A percentile compares a stretch with the other conserved stretches of the same genome.
These are phyloP conservation scores for Macrotus californicus DNA, from an alignment of 2,113 vertebrate genomes.

Conservation along the genomic window DNA sequence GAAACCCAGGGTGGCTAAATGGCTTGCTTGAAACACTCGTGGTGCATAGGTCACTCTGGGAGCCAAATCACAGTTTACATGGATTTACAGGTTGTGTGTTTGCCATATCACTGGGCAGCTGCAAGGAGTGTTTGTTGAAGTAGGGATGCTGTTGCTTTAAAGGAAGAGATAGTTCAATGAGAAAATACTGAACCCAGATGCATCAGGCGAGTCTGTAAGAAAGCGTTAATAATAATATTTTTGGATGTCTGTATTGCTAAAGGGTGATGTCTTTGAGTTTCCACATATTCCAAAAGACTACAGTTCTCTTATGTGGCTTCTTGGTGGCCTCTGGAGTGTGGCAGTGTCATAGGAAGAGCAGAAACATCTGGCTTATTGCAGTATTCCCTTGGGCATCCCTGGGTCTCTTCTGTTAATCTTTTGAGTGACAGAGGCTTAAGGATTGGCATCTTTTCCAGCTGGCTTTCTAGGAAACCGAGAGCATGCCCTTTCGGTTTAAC, in stretches of 20 bases:
- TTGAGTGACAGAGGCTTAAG: conserved; percentile 66
- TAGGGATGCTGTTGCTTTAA: not conserved
- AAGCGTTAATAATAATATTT: not conserved
- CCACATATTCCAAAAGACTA: not conserved
- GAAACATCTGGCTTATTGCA: conserved; percentile 59
- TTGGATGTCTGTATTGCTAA: not conserved
- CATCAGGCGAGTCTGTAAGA: not conserved
- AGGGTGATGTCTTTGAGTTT: not conserved
- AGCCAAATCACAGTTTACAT: not conserved
- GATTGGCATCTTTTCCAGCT: conserved; percentile 63
- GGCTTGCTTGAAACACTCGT: not conserved
- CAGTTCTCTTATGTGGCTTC: not conserved
- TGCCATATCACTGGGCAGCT: not conserved
- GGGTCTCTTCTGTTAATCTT: conserved; percentile 66
- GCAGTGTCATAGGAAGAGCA: not conserved
- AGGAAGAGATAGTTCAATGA: not conserved
- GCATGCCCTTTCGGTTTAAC: conserved; percentile 52
- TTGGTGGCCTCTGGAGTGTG: conserved; percentile 22
- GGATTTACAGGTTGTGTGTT: not conserved
- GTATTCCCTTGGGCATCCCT: conserved; percentile 30
- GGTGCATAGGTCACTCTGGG: not conserved
- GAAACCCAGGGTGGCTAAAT: not conserved
- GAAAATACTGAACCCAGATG: not conserved
- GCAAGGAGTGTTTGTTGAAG: not conserved
- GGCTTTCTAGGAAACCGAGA: conserved; percentile 67